Evolutionary conservation across 2,797 vertebrate genomes (phyloP), one percentile per base, ranked within the genome.

Genomic region (Tachyglossus aculeatus): DNA sequence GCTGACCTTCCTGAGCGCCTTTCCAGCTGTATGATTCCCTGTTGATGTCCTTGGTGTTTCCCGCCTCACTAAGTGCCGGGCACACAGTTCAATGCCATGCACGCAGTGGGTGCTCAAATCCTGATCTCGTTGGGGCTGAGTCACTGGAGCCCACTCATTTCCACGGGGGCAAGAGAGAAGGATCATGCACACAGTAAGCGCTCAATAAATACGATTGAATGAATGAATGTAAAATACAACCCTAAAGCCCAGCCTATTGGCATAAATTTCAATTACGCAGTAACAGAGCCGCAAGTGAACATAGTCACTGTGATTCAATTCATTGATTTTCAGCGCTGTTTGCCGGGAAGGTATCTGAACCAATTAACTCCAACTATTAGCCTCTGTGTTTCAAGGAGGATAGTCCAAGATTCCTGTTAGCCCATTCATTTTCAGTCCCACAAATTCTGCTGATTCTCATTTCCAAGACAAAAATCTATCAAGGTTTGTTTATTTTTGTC

Each of bases 401-500:
- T 0, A 31, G 74, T 51, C 24, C 22, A 66, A 64, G 6, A 25
- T 67, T 69, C 36, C 22, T 62, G 14, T 67, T 67, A 27, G 43
- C n/a, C n/a, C n/a, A n/a, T 7, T 16, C 6, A 1, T 2, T 15
- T 70, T 48, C 29, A 55, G 72, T 37, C 44, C 44, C 14, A 57
- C 40, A 8, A 66, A 29, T 72, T 81, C 59, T 75, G 52, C 25
- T 65, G 77, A 76, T 32, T 34, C 47, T 22, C 65, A 19, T 32
- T 27, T 38, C 0, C 2, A 50, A 59, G 19, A 38, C 7, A 72
- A 67, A 18, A 6, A 65, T 60, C 54, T 33, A 29, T 21, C 18
- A 8, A 71, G n/a, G 9, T 48, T 43, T 61, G 62, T 31, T 72
- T 77, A 67, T 52, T 57, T 82, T 72, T 80, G 29, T 55, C 52